Conservation (phyloP, 1,140 invertebrate species). For the Zaprionus capensis region DNA sequence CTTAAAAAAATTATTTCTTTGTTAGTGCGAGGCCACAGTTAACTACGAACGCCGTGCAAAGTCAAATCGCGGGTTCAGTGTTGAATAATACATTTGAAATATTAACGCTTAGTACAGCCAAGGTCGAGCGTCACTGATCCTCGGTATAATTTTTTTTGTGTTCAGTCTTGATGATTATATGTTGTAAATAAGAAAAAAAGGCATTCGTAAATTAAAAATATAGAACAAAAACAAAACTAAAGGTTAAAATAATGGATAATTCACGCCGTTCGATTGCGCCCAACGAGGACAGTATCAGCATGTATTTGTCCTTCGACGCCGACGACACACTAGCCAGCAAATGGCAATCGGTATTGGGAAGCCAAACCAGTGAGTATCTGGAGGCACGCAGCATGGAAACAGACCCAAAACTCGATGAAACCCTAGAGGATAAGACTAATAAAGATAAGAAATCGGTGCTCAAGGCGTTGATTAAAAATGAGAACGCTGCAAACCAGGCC, state of each 20-base stretch:
- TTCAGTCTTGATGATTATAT: neutral
- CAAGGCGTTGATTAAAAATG: conserved; percentile 37
- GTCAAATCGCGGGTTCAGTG: conserved; percentile 55
- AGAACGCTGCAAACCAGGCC: conserved; percentile 33
- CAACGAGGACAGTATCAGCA: conserved; percentile 63
- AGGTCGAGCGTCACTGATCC: conserved; percentile 53
- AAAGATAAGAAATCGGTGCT: conserved; percentile 44
- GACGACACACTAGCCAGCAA: conserved; percentile 64
- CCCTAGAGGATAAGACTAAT: conserved; percentile 43
- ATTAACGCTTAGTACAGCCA: conserved; percentile 70
- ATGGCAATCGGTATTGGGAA: conserved; percentile 59
- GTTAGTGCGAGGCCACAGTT: conserved; percentile 14
- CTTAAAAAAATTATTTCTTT: neutral
- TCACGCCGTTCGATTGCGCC: conserved; percentile 53
- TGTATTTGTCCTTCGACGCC: conserved; percentile 78
- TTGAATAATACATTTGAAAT: conserved; percentile 69
- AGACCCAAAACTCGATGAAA: conserved; percentile 37
- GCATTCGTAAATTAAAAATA: neutral
- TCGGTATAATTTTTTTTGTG: conserved; percentile 18
- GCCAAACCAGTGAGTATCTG: conserved; percentile 54
- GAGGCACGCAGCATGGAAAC: conserved; percentile 57
- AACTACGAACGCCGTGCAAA: conserved; percentile 23
- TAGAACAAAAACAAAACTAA: neutral
- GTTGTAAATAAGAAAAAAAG: conserved; percentile 9
- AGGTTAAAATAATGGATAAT: conserved; percentile 53